These are phyloP conservation scores for Apodemia mormo DNA, from an alignment of 2,888 invertebrate species.

Conservation along the genomic window DNA sequence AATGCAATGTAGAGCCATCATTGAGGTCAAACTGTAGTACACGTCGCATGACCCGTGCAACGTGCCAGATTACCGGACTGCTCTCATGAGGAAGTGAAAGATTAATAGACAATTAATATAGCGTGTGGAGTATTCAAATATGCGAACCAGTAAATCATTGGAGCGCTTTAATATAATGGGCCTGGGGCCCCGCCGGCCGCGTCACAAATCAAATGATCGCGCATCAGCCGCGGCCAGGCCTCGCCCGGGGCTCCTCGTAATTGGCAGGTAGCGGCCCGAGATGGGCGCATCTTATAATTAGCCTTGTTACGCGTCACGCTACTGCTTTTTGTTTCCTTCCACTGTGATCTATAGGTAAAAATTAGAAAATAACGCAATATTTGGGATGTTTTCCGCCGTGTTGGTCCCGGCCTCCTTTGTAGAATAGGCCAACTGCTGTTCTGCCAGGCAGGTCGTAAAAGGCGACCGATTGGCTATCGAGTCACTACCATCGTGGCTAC, in stretches of 20 bases:
- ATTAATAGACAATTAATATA: constrained; percentile 9
- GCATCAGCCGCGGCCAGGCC: neutral
- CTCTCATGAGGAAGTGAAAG: neutral
- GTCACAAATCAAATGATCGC: constrained; percentile 13
- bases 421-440: too few species aligned
- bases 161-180: neutral
- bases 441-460: too few species aligned
- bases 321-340: constrained; percentile 23
- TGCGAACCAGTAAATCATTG: constrained; percentile 2
- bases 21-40: neutral
- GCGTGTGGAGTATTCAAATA: constrained; percentile 2
- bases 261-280: constrained; percentile 23
- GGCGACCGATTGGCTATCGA: too few species aligned
- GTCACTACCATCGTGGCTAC: too few species aligned
- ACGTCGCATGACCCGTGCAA: neutral
- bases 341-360: constrained; percentile 3
- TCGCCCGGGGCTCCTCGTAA: constrained; percentile 17
- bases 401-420: too few species aligned
- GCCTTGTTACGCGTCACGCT: constrained; percentile 26
- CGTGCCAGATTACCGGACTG: neutral
- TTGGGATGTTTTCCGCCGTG: too few species aligned
- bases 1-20: too few species aligned
- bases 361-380: too few species aligned
- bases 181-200: constrained; percentile 3
- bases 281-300: constrained; percentile 18